These are phyloP conservation scores for Sphinx pinastri DNA, from an alignment of 2,888 invertebrate genomes.

Conservation along the genomic window DNA sequence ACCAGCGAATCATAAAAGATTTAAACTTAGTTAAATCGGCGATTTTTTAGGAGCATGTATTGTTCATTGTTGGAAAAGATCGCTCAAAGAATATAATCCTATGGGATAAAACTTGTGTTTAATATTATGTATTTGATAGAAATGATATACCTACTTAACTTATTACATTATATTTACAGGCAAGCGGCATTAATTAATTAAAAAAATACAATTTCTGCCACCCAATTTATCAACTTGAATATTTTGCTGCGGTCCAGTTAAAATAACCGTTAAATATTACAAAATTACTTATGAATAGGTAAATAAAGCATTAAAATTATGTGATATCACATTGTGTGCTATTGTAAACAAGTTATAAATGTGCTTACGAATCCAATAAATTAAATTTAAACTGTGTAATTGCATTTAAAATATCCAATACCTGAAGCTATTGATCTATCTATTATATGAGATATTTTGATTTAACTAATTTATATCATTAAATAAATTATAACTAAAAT, in stretches of 20 bases:
- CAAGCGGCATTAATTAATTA: no score
- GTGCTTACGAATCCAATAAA: slow-evolving; percentile 29
- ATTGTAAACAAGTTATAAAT: not conserved
- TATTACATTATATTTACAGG: no score
- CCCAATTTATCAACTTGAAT: not conserved
- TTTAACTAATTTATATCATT: slow-evolving; percentile 35
- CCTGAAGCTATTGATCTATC: slow-evolving; percentile 43
- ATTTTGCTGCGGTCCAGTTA: not conserved
- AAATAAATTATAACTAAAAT: slow-evolving; percentile 39
- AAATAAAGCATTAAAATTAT: slow-evolving; percentile 16
- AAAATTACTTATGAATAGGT: slow-evolving; percentile 4
- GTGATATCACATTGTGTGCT: slow-evolving; percentile 20
- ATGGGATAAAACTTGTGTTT: no score
- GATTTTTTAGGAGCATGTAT: no score
- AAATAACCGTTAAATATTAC: slow-evolving; percentile 1
- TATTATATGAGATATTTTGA: slow-evolving; percentile 42
- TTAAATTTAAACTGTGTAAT: not conserved
- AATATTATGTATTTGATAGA: no score
- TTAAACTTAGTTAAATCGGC: no score
- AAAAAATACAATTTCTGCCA: no score
- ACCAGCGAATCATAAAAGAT: no score
- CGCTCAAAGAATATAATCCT: no score
- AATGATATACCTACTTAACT: no score
- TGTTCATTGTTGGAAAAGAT: no score
- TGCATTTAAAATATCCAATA: slow-evolving; percentile 6